Base-by-base conservation (phyloP, 2,113 vertebrate genomes). In the Eubucco bourcierii region DNA sequence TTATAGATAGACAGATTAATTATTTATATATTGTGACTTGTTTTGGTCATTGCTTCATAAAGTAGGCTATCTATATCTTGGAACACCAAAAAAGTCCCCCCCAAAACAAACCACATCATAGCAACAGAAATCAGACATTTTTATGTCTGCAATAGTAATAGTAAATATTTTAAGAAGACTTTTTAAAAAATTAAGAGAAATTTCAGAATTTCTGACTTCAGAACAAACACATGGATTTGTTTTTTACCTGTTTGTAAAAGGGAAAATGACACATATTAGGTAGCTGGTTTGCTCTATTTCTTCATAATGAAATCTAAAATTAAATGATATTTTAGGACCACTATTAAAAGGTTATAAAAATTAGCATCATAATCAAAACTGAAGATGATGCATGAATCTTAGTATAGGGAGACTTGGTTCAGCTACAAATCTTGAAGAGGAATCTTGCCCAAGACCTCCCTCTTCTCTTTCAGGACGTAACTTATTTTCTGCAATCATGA, bases 41-140 rank as follows among this genome's bases (percentile, higher is more conserved):
- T 75, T 68, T 47, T n/a, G 0, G 12, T 80, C 85, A 87, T 79
- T 58, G 3, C 12, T n/a, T 31, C 74, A 37, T 64, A 28, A 88
- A 87, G 23, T 56, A 55, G 59, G 65, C 19, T 84, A 34, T 17
- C 19, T 84, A 34, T 17, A 77, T 11, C 7, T 24, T 39, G 75
- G 46, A 93, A 67, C 46, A 94, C 28, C 77, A 15, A 61, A 75
- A 87, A 90, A 77, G 90, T 55, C 37, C 44, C 50, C 50, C 19
- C 19, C 8, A 47, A 47, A 20, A 21, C 50, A 70, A 90, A 47
- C 21, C 58, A 52, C 25, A 87, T 20, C 9, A 60, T 7, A 44
- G 10, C 17, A 75, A 70, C 33, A 88, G 56, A 96, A 91, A 86
- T 68, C 7, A 68, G 61, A 33, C 7, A 47, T 4, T 58, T 77